These are phyloP conservation scores for Ptychoptera albimana DNA, from an alignment of 2,888 invertebrate species.

Conservation along the genomic window DNA sequence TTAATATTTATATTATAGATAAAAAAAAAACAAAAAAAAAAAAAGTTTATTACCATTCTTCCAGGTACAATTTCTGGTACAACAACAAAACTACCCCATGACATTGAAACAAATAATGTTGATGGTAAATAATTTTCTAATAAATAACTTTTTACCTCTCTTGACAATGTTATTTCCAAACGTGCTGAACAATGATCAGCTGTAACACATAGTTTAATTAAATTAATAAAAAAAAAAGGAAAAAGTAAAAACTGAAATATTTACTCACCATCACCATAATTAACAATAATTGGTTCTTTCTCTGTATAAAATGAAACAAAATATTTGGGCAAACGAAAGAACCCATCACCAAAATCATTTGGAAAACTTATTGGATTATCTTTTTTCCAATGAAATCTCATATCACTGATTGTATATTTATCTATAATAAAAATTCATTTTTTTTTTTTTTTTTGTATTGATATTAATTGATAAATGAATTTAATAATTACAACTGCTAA, in stretches of 20 bases:
- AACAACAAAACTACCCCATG: constrained; percentile 50
- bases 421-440: constrained; percentile 24
- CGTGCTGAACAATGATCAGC: constrained; percentile 45
- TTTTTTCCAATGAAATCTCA: constrained; percentile 45
- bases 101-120: constrained; percentile 45
- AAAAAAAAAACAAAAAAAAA: background rate
- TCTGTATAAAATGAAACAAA: constrained; percentile 44
- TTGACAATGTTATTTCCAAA: constrained; percentile 40
- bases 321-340: constrained; percentile 44
- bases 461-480: constrained; percentile 1
- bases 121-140: constrained; percentile 47
- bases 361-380: constrained; percentile 36
- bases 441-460: background rate
- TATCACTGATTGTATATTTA: constrained; percentile 42
- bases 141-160: constrained; percentile 43
- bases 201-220: too few species aligned
- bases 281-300: constrained; percentile 41
- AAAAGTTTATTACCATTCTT: constrained; percentile 29
- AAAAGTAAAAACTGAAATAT: background rate
- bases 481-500: constrained; percentile 43
- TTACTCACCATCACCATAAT: constrained; percentile 45
- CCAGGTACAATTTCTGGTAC: constrained; percentile 49
- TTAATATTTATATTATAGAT: background rate
- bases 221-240: background rate
- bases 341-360: constrained; percentile 35